Evolutionary conservation across 2,797 vertebrate species (phyloP).

Genomic region (Lepilemur septentrionalis): DNA sequence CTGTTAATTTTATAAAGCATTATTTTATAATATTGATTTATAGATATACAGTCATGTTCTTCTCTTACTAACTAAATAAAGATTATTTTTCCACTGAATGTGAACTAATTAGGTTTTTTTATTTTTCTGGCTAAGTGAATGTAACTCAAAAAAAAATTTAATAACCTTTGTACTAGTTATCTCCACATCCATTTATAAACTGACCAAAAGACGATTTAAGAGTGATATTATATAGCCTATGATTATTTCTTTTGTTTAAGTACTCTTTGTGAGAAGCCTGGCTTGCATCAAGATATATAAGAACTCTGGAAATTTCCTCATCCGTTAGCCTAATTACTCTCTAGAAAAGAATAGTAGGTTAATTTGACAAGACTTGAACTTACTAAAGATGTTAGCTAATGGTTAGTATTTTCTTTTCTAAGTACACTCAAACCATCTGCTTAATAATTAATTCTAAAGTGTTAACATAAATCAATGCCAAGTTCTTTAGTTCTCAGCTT

Average conservation of each 20-base stretch:
- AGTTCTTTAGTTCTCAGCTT: not conserved
- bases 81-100: not conserved
- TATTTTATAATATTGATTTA: not conserved
- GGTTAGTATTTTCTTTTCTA: conserved; percentile 33
- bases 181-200: not conserved
- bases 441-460: conserved; percentile 40
- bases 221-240: not conserved
- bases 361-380: conserved; percentile 30
- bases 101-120: not conserved
- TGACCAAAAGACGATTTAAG: not conserved
- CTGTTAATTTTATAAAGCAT: not conserved
- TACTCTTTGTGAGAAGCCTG: not conserved
- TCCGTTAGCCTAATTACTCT: not conserved
- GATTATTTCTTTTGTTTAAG: not conserved
- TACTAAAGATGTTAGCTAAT: conserved; percentile 23
- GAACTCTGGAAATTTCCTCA: not conserved
- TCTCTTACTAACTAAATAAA: not conserved
- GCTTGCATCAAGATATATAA: not conserved
- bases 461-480: not conserved
- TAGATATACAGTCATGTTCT: not conserved
- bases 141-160: not conserved
- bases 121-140: not conserved
- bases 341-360: not conserved
- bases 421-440: not conserved
- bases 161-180: not conserved